Evolutionary conservation across 2,888 invertebrate species (phyloP).

Genomic region (Caenorhabditis doughertyi): DNA sequence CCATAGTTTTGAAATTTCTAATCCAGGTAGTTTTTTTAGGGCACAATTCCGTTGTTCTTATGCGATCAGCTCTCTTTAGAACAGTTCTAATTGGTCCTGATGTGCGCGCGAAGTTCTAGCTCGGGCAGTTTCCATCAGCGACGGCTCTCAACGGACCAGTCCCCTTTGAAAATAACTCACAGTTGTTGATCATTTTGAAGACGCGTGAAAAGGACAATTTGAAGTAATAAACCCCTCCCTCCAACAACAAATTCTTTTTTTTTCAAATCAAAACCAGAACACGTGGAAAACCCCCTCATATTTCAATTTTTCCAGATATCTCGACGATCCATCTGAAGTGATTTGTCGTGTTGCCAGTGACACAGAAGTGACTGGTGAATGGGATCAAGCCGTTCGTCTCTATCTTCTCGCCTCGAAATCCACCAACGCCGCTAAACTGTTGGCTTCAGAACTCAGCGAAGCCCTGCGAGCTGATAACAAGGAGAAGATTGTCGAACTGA

Average conservation of each 20-base stretch:
- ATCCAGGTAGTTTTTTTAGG: too few relatives aligned
- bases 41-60: too few relatives aligned
- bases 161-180: too few relatives aligned
- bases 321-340: slow-evolving; percentile 70
- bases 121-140: too few relatives aligned
- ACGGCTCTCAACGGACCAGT: too few relatives aligned
- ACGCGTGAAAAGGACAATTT: background rate
- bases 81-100: too few relatives aligned
- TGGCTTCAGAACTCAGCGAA: slow-evolving; percentile 64
- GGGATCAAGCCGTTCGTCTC: slow-evolving; percentile 72
- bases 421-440: slow-evolving; percentile 61
- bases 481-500: slow-evolving; percentile 46
- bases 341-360: slow-evolving; percentile 79
- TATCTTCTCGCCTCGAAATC: slow-evolving; percentile 70
- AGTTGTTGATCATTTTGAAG: slow-evolving; percentile 5
- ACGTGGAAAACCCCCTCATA: background rate
- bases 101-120: too few relatives aligned
- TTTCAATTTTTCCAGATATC: slow-evolving; percentile 66
- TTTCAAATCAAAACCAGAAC: background rate
- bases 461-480: slow-evolving; percentile 58
- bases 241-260: too few relatives aligned
- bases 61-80: too few relatives aligned
- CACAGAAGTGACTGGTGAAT: slow-evolving; percentile 77
- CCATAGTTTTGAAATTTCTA: too few relatives aligned
- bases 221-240: too few relatives aligned